A percentile compares a stretch with the other conserved stretches of the same genome.
phyloP scores from a whole-genome alignment of 2,797 vertebrate species.

The Gila robusta region DNA sequence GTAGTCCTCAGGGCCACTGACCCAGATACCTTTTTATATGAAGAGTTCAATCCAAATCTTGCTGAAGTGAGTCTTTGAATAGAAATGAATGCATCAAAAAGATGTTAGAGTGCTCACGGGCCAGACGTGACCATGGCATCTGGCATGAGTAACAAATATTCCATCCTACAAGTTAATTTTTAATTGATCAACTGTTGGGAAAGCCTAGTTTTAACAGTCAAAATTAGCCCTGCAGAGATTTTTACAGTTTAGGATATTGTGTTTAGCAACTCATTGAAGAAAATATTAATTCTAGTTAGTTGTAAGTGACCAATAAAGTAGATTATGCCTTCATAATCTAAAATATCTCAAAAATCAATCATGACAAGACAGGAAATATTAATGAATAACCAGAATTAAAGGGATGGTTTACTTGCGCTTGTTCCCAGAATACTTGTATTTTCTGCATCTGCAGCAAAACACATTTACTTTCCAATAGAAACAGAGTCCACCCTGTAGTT shows the following conservation, averaged over 20 bases:
- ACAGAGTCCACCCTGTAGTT: constrained; percentile 78
- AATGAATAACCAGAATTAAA: constrained; percentile 20
- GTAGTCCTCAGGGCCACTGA: background rate
- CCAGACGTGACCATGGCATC: constrained; percentile 73
- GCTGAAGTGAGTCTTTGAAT: constrained; percentile 13
- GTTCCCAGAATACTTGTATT: background rate
- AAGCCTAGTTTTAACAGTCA: constrained; percentile 74
- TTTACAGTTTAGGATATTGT: background rate
- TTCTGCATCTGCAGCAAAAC: constrained; percentile 59
- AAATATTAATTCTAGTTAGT: background rate
- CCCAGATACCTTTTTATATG: background rate
- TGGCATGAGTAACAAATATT: constrained; percentile 80
- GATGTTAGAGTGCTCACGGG: constrained; percentile 55
- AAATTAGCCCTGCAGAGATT: background rate
- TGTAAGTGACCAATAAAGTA: background rate
- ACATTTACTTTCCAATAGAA: constrained; percentile 61
- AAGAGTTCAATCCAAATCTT: background rate
- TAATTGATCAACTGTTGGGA: constrained; percentile 73
- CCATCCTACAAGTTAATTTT: constrained; percentile 80
- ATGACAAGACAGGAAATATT: background rate
- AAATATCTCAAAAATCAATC: background rate
- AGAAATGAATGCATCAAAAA: constrained; percentile 4
- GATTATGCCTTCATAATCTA: background rate
- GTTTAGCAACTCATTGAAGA: background rate
- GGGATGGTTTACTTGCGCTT: background rate